Percentiles rank a stretch among this genome's conserved stretches.
Conservation (phyloP, 2,888 invertebrate genomes). For the Seladonia tumulorum region DNA sequence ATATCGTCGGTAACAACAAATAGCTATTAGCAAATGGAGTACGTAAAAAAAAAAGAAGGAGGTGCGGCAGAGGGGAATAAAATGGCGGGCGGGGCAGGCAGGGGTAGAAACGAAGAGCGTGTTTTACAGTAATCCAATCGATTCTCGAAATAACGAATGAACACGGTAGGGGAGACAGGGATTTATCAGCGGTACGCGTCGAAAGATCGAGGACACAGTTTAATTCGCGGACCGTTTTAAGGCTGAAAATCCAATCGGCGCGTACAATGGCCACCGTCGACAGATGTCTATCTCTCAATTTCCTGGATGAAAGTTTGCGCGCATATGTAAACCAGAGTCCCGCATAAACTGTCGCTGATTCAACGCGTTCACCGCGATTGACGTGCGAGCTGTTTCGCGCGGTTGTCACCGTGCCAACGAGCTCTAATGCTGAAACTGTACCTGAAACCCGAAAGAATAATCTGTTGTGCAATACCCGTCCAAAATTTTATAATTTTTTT, state of each 20-base stretch:
- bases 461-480: neutral
- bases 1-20: neutral
- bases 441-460: neutral
- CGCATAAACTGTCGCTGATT: slow-evolving; percentile 60
- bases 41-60: neutral
- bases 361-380: slow-evolving; percentile 51
- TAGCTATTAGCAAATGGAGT: slow-evolving; percentile 21
- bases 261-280: slow-evolving; percentile 69
- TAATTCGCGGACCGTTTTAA: slow-evolving; percentile 72
- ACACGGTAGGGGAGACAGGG: slow-evolving; percentile 54
- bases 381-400: slow-evolving; percentile 45
- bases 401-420: slow-evolving; percentile 41
- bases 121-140: slow-evolving; percentile 68
- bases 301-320: slow-evolving; percentile 72
- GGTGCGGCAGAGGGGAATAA: neutral
- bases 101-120: slow-evolving; percentile 34
- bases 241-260: slow-evolving; percentile 70
- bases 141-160: slow-evolving; percentile 64
- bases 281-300: slow-evolving; percentile 75
- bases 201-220: slow-evolving; percentile 67
- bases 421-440: slow-evolving; percentile 31
- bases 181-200: slow-evolving; percentile 64
- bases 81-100: slow-evolving; percentile 6
- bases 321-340: slow-evolving; percentile 58
- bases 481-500: neutral